Base-by-base conservation (phyloP, 2,797 vertebrate species). In the Gambelia wislizenii region DNA sequence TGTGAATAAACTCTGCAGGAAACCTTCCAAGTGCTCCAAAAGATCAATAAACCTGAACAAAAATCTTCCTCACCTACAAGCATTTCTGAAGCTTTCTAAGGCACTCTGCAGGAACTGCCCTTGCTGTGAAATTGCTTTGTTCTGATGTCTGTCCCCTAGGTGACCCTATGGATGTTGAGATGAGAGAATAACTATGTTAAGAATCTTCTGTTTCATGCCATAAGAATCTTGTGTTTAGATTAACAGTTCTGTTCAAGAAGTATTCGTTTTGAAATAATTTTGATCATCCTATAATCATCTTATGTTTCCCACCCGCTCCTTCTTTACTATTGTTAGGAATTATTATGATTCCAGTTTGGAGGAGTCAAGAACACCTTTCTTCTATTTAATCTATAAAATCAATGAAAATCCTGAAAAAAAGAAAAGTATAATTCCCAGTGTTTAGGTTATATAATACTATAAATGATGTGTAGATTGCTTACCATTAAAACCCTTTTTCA, bases 21-120 rank as follows among this genome's bases (percentile, higher is more conserved):
- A 59, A 44, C 42, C 14, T 85, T 81, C 39, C 83, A 42, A 77
- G 8, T 56, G 42, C 22, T 82, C 36, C 59, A 67, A 82, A 76
- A 20, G 27, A 47, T 9, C 44, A 80, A 49, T 54, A 76, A 76
- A 76, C 36, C 39, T 76, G 36, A 86, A 42, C 2, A 12, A 20
- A 14, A 33, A 52, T 76, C 87, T 25, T 77, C 27, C 96, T 96
- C 86, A 99, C 99, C 98, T 98, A 97, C 98, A 99, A 90, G 98
- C 98, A 70, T 97, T 98, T 92, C 97, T 97, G 95, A 99, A 98
- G 93, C 97, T 97, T 89, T 97, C 92, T 91, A 99, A 95, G 6
- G 97, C 96, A 89, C 95, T 97, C 67, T 98, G 96, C 39, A 99
- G 96, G 95, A 98, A 97, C 0, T 88, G 96, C 64, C 95, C 96